These are phyloP conservation scores for Chaenocephalus aceratus DNA, from an alignment of 2,113 vertebrate genomes.

Conservation along the genomic window DNA sequence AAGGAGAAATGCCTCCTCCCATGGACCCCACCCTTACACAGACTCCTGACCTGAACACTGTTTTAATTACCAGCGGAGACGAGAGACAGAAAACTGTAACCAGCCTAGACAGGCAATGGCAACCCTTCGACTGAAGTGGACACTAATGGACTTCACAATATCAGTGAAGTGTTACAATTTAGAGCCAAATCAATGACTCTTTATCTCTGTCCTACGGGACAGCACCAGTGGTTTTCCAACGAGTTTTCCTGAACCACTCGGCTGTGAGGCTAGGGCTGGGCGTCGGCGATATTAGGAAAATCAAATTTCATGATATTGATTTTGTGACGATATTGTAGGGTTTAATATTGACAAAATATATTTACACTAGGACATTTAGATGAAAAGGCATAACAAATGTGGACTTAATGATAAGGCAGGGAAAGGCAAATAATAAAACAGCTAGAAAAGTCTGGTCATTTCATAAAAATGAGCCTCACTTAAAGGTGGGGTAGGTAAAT, in stretches of 20 bases:
- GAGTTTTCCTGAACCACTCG: conserved; percentile 13
- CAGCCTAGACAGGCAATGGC: conserved; percentile 30
- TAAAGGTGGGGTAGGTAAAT: too few species aligned
- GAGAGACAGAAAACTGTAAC: conserved; percentile 9
- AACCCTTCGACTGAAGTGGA: conserved; percentile 33
- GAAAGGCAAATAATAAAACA: too few species aligned
- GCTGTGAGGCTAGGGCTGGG: background rate
- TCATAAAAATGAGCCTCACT: too few species aligned
- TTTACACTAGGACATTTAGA: too few species aligned
- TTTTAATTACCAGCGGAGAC: conserved; percentile 44
- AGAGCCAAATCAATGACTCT: conserved; percentile 47
- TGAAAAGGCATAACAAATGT: too few species aligned
- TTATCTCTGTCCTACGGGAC: conserved; percentile 18
- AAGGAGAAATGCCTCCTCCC: conserved; percentile 26
- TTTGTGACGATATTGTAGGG: too few species aligned
- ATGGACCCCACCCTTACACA: conserved; percentile 18
- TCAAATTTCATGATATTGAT: too few species aligned
- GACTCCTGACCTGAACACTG: conserved; percentile 6
- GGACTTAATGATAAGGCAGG: too few species aligned
- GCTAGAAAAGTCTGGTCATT: too few species aligned
- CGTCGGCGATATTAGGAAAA: too few species aligned
- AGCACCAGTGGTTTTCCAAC: conserved; percentile 41
- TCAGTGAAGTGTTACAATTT: conserved; percentile 29
- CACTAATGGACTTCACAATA: conserved; percentile 41
- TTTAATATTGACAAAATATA: too few species aligned